phyloP scores from a whole-genome alignment of 2,888 invertebrate genomes.

The Drosophila setosimentum region DNA sequence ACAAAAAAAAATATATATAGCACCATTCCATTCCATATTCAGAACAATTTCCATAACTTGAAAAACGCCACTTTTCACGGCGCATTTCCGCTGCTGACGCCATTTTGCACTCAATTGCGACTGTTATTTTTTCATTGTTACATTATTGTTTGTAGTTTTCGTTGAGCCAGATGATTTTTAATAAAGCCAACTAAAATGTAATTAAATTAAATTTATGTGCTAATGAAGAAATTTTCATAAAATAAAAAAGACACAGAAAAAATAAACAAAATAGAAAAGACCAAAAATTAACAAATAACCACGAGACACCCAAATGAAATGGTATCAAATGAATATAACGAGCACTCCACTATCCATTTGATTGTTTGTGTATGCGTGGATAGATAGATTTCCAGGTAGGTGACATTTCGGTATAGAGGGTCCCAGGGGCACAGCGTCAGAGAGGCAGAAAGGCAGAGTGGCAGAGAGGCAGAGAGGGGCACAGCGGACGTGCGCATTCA shows the following conservation, averaged over 20 bases:
- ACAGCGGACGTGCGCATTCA: conserved; percentile 65
- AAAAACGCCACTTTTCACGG: conserved; percentile 32
- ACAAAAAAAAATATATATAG: conserved; percentile 1
- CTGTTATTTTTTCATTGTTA: conserved; percentile 24
- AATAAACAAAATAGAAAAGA: conserved; percentile 26
- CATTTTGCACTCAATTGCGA: conserved; percentile 48
- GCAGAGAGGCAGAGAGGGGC: neutral
- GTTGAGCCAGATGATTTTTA: conserved; percentile 65
- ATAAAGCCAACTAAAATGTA: conserved; percentile 76
- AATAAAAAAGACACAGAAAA: conserved; percentile 23
- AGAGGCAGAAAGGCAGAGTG: neutral
- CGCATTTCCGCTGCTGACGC: conserved; percentile 53
- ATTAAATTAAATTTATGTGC: conserved; percentile 80
- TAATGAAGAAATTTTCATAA: conserved; percentile 79
- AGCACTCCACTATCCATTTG: conserved; percentile 32
- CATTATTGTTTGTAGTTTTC: conserved; percentile 21
- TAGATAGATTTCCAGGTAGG: conserved; percentile 27
- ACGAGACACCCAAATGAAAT: conserved; percentile 47
- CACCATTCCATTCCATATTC: neutral
- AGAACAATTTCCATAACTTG: conserved; percentile 9
- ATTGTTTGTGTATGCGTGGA: conserved; percentile 13
- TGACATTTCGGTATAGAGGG: conserved; percentile 17
- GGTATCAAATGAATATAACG: conserved; percentile 58
- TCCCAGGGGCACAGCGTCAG: neutral
- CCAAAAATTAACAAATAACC: conserved; percentile 69